phyloP scores from a whole-genome alignment of 2,888 invertebrate species.

The Ophraella communa region DNA sequence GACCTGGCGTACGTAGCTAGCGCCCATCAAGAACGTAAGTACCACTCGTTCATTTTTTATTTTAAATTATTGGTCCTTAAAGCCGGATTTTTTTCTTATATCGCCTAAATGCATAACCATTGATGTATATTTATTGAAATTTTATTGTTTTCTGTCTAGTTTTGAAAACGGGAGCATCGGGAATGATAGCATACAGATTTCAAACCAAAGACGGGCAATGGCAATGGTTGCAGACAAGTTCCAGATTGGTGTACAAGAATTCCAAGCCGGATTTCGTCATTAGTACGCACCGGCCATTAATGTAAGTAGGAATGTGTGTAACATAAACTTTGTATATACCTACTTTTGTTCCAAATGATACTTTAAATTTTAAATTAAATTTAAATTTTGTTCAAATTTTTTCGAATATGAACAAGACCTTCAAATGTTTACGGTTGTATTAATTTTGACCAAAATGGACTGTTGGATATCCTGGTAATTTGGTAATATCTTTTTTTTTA shows the following conservation, averaged over 20 bases:
- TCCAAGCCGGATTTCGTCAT: conserved; percentile 99
- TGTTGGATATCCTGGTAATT: no score
- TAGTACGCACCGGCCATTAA: conserved; percentile 96
- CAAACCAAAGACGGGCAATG: conserved; percentile 93
- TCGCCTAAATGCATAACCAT: no score
- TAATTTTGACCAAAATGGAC: no score
- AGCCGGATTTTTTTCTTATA: no score
- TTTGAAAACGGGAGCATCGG: conserved; percentile 97
- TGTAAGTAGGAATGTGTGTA: no score
- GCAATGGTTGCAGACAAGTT: conserved; percentile 98
- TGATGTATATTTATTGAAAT: no score
- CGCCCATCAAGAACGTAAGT: conserved; percentile 98
- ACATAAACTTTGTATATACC: not conserved
- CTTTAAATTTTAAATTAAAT: no score
- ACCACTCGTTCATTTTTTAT: not conserved
- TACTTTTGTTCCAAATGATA: no score
- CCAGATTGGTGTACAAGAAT: conserved; percentile 97
- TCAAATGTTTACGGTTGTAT: no score
- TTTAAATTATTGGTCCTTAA: not conserved
- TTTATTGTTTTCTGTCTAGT: conserved; percentile 67
- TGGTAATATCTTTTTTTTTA: no score
- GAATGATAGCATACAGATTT: conserved; percentile 98
- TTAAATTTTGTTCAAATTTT: no score
- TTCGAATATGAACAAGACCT: no score
- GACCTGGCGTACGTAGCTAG: conserved; percentile 97